Percentiles rank a stretch among this genome's conserved stretches.
phyloP scores from a whole-genome alignment of 2,888 invertebrate genomes.

The Sarcophaga subvicina region DNA sequence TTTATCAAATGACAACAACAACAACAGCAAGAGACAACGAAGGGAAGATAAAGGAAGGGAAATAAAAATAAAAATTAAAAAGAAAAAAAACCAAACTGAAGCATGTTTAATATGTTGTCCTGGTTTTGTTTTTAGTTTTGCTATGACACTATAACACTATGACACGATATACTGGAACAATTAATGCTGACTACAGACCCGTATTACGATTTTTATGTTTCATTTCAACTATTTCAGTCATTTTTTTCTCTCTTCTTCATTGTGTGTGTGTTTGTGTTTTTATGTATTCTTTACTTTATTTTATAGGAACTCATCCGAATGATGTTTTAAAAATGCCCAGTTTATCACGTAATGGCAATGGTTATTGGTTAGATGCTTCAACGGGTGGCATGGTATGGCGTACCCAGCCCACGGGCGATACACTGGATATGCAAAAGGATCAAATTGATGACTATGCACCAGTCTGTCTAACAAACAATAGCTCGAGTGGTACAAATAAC shows the following conservation, averaged over 20 bases:
- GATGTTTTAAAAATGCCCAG: conserved; percentile 82
- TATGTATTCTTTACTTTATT: neutral
- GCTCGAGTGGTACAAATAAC: conserved; percentile 68
- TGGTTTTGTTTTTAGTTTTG: neutral
- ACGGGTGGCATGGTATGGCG: conserved; percentile 82
- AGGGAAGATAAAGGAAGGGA: neutral
- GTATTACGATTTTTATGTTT: conserved; percentile 45
- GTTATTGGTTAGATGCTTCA: conserved; percentile 82
- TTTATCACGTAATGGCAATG: conserved; percentile 81
- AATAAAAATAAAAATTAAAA: conserved; percentile 26
- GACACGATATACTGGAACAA: conserved; percentile 53
- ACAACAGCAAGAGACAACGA: neutral
- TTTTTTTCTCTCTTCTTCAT: neutral
- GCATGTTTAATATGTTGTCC: neutral
- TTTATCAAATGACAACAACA: conserved; percentile 33
- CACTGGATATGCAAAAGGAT: conserved; percentile 81
- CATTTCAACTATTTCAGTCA: conserved; percentile 28
- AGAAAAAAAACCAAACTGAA: conserved; percentile 36
- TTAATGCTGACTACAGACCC: conserved; percentile 43
- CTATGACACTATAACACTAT: conserved; percentile 51
- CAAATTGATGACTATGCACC: conserved; percentile 82
- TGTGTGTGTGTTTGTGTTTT: neutral
- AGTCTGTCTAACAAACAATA: conserved; percentile 77
- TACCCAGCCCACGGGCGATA: conserved; percentile 78
- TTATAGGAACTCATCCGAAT: conserved; percentile 77